These are phyloP conservation scores for Oryzias sinensis DNA, from an alignment of 2,797 vertebrate genomes.

Conservation along the genomic window DNA sequence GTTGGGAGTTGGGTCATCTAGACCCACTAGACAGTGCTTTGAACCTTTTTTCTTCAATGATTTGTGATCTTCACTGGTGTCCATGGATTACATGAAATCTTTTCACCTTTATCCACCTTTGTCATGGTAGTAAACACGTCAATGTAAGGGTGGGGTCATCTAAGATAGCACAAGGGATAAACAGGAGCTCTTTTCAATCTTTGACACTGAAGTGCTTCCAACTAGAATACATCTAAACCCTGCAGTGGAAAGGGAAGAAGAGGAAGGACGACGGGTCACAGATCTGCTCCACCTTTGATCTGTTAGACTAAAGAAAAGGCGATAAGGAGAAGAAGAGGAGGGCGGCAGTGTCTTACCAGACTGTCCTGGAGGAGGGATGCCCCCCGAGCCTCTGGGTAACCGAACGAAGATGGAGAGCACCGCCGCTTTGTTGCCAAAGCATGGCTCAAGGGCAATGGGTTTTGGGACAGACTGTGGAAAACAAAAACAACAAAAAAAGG, in stretches of 20 bases:
- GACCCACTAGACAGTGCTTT: no score
- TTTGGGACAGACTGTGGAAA: conserved; percentile 88
- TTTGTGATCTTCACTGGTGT: no score
- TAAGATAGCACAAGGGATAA: no score
- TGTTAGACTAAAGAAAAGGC: not conserved
- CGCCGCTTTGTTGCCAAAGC: conserved; percentile 95
- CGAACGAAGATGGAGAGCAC: conserved; percentile 96
- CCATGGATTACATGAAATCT: no score
- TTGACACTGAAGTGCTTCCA: no score
- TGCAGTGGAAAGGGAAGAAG: not conserved
- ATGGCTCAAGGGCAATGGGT: conserved; percentile 95
- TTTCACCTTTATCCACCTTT: no score
- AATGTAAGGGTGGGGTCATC: no score
- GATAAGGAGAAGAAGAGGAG: not conserved
- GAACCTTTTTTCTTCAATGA: no score
- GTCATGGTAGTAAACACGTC: no score
- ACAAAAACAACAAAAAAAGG: not conserved
- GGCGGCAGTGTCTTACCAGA: conserved; percentile 82
- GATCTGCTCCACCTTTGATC: not conserved
- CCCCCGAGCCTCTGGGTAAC: conserved; percentile 90
- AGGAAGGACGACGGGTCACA: not conserved
- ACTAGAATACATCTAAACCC: no score
- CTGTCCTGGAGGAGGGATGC: conserved; percentile 96
- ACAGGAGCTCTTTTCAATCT: no score
- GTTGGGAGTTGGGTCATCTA: no score